Base-by-base conservation (phyloP, 2,797 vertebrate genomes). In the Thunnus albacares region DNA sequence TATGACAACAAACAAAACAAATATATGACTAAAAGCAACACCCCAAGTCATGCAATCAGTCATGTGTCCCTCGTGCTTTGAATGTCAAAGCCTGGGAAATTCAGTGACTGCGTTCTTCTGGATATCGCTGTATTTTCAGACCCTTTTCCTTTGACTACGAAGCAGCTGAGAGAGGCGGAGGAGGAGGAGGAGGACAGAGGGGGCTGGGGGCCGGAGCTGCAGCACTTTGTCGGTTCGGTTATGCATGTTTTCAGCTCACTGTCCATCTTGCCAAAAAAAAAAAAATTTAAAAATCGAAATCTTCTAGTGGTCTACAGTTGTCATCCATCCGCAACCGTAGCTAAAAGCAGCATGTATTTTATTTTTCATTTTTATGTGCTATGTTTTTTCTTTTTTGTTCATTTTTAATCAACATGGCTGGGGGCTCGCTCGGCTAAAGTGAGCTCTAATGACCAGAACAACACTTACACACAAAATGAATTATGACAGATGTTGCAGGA, bases 251-350 rank as follows among this genome's bases (percentile, higher is more conserved):
- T 90, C 79, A 85, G 85, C 84, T 90, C 51, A 24, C 79, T 86
- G 88, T 87, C 82, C 80, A 69, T 81, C 69, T 91, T 86, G 82
- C 81, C 81, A 80, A 62, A 69, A 79, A 77, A 81, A 71, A 80
- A 62, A 72, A 52, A 76, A 79, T 30, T 41, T 67, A 18, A 75
- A 80, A 51, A 41, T 22, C 83, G 45, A 92, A 90, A 92, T 90
- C 78, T 93, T 93, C 92, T 92, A 94, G 94, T 96, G 94, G 94
- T 94, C 95, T 94, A 95, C 92, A 91, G 94, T 93, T 82, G 91
- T 82, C 13, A 5, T 92, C 87, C 55, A 56, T 91, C 84, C 68
- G 84, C 93, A 94, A 93, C 93, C 80, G 88, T 90, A 94, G 94
- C 92, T 88, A 90, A 87, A 92, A 96, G 96, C 95, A 96, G 95